Base-by-base conservation (phyloP, 2,888 invertebrate species). In the Leptinotarsa peninsularis region DNA sequence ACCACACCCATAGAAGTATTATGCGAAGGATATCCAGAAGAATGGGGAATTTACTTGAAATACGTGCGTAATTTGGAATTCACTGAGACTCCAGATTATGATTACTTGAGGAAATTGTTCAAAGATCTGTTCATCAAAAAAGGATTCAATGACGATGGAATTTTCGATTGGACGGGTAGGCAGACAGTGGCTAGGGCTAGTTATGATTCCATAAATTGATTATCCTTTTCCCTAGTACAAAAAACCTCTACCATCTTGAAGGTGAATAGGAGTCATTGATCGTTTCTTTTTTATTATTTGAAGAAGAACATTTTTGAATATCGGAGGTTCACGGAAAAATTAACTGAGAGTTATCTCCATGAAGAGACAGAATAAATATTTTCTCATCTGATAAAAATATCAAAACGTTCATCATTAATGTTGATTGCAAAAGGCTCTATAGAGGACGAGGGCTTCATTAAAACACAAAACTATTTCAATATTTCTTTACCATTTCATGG, bases 41-140 rank as follows among this genome's bases (percentile, higher is more conserved):
- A 99, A 91, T 94, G 99, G 92, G 96, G 98, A 81, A 97, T 96
- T 88, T 99, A 99, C 90, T 91, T 99, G 85, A 94, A 97, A 86
- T 99, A 99, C 91, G 98, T 98, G 78, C 83, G 95, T 85, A 93
- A 97, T 88, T 92, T 99, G 89, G 99, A 99, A 91, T 99, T 99
- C 92, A 98, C 98, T 91, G 99, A 99, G 91, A 97, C 98, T 81
- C 99, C 99, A 77, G 98, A 99, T 91, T 99, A 99, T 91, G 98
- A 98, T 90, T 98, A 98, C 91, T 93, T 98, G 89, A 93, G 97
- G 86, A 96, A 96, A 88, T 93, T 98, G 90, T 98, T 98, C 91
- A 94, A 94, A 89, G 96, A 96, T 89, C 92, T 97, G 85, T 96
- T 95, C 90, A 94, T 95, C 84, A 93, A 94, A 83, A 93, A 94